Conservation (phyloP, 2,888 invertebrate genomes). For the Tenthredo scrophulariae region DNA sequence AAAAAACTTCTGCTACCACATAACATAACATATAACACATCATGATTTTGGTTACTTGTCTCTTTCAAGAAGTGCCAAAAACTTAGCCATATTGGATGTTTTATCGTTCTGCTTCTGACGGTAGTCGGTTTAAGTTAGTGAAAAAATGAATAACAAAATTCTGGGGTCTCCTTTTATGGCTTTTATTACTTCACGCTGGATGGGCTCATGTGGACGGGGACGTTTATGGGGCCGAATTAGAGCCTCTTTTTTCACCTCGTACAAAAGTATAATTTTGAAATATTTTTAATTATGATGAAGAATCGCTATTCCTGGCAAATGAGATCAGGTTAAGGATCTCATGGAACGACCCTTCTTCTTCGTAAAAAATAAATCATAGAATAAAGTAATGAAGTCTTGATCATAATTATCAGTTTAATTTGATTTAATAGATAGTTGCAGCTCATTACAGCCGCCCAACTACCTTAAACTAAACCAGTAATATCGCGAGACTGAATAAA, state of each 20-base stretch:
- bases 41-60: background rate
- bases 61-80: constrained; percentile 9
- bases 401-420: constrained; percentile 11
- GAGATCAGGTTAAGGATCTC: background rate
- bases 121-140: background rate
- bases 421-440: constrained; percentile 19
- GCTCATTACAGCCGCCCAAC: constrained; percentile 23
- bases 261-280: background rate
- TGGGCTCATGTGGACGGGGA: background rate
- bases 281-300: background rate
- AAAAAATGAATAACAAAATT: background rate
- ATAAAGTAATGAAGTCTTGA: constrained; percentile 14
- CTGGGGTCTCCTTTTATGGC: constrained; percentile 26
- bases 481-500: constrained; percentile 7
- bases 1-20: background rate
- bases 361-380: background rate
- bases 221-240: background rate
- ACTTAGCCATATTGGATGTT: constrained; percentile 17
- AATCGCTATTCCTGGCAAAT: constrained; percentile 5
- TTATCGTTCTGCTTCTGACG: background rate
- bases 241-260: background rate
- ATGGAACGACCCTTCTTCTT: background rate
- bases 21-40: background rate
- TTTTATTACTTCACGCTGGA: constrained; percentile 17
- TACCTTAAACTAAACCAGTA: background rate